A percentile compares a stretch with the other conserved stretches of the same genome.
Conservation (phyloP, 2,797 vertebrate genomes). For the Chanos chanos region DNA sequence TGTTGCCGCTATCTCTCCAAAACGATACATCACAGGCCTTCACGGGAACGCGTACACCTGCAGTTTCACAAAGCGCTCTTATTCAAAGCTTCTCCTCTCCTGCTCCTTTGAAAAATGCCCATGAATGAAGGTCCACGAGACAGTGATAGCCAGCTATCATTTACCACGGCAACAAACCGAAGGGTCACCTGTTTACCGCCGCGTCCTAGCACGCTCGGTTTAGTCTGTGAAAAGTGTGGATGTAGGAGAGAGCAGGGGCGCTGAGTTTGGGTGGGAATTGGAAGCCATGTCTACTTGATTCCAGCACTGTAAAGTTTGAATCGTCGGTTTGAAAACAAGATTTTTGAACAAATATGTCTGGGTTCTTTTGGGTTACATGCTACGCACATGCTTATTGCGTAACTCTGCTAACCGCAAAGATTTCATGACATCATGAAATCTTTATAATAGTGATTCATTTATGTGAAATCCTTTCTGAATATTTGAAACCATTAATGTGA, state of each 20-base stretch:
- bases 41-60: conserved; percentile 76
- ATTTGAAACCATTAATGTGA: no score
- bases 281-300: conserved; percentile 1
- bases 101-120: conserved; percentile 22
- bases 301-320: no score
- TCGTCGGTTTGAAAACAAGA: conserved; percentile 26
- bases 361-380: conserved; percentile 26
- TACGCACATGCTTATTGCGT: conserved; percentile 2
- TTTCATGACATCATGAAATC: no score
- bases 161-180: conserved; percentile 79
- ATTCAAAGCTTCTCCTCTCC: conserved; percentile 37
- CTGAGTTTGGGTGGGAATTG: conserved; percentile 53
- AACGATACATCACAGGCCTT: conserved; percentile 80
- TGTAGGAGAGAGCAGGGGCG: conserved; percentile 66
- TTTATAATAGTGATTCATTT: no score
- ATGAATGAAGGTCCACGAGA: conserved; percentile 20
- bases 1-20: conserved; percentile 74
- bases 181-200: conserved; percentile 85
- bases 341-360: conserved; percentile 19
- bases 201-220: conserved; percentile 79
- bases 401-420: no score
- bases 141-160: conserved; percentile 62
- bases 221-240: conserved; percentile 72
- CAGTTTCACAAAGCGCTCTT: conserved; percentile 62
- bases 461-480: no score